A percentile compares a stretch with the other conserved stretches of the same genome.
Conservation (phyloP, 2,888 invertebrate species). For the Lochmaea crataegi region DNA sequence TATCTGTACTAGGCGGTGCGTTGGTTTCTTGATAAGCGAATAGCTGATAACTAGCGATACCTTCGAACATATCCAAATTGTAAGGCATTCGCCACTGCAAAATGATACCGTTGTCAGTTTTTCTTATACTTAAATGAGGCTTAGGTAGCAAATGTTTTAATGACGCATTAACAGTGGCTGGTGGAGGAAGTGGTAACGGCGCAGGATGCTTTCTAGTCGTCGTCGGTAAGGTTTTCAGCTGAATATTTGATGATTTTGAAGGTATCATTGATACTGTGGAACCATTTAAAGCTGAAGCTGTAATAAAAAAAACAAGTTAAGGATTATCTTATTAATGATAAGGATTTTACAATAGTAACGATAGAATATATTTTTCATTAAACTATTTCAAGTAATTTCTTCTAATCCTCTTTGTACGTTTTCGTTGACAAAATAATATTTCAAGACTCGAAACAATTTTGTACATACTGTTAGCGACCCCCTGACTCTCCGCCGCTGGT, state of each 20-base stretch:
- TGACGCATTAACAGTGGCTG: slow-evolving; percentile 64
- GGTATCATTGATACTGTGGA: slow-evolving; percentile 55
- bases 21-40: slow-evolving; percentile 92
- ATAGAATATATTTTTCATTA: too few relatives aligned
- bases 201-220: slow-evolving; percentile 71
- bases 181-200: slow-evolving; percentile 71
- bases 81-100: slow-evolving; percentile 90
- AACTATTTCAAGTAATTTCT: too few relatives aligned
- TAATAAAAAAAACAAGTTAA: slow-evolving; percentile 18
- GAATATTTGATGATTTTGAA: slow-evolving; percentile 49
- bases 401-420: too few relatives aligned
- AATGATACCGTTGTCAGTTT: slow-evolving; percentile 85
- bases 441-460: too few relatives aligned
- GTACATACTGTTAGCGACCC: too few relatives aligned
- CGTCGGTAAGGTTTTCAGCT: slow-evolving; percentile 49
- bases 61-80: slow-evolving; percentile 74
- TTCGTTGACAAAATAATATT: too few relatives aligned
- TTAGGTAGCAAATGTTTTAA: slow-evolving; percentile 83
- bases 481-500: too few relatives aligned
- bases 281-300: slow-evolving; percentile 50
- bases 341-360: too few relatives aligned
- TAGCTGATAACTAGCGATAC: slow-evolving; percentile 89
- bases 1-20: slow-evolving; percentile 74
- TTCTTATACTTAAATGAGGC: slow-evolving; percentile 84
- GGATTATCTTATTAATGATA: background rate